Percentiles rank a stretch among this genome's conserved stretches.
Conservation (phyloP, 1,140 invertebrate genomes). For the Drosophila sulfurigaster region DNA sequence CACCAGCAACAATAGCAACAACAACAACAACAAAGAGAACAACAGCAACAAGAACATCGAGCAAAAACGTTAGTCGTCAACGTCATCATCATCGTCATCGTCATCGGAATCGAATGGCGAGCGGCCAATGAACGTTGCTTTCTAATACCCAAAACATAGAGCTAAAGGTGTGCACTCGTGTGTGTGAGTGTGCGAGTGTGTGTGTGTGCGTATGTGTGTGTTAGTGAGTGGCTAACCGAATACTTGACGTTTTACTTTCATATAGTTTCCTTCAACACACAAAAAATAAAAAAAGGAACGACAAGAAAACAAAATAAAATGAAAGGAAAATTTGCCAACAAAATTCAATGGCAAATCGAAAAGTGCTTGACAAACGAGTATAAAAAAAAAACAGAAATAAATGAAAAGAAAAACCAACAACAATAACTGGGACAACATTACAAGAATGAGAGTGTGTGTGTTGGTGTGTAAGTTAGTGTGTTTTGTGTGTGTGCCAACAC, state of each 20-base stretch:
- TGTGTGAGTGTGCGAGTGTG: constrained; percentile 56
- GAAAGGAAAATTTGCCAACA: constrained; percentile 23
- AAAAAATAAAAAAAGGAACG: constrained; percentile 23
- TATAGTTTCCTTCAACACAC: constrained; percentile 52
- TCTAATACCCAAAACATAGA: constrained; percentile 56
- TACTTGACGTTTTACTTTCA: constrained; percentile 57
- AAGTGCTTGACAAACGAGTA: constrained; percentile 69
- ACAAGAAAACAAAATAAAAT: constrained; percentile 27
- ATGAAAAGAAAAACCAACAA: constrained; percentile 46
- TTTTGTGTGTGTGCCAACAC: constrained; percentile 24
- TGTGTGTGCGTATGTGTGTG: constrained; percentile 26
- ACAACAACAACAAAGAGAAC: constrained; percentile 21
- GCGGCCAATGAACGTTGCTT: constrained; percentile 50
- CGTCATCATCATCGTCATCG: constrained; percentile 23
- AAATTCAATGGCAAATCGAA: constrained; percentile 72
- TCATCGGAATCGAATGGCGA: constrained; percentile 31
- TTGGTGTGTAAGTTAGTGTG: too few species aligned
- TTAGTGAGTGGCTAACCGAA: constrained; percentile 29
- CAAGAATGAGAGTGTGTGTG: constrained; percentile 32
- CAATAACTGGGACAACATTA: constrained; percentile 50
- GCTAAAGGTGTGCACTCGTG: constrained; percentile 31
- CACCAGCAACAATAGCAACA: constrained; percentile 26
- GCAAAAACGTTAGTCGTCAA: constrained; percentile 18
- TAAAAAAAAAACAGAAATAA: neutral
- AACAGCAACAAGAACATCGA: neutral